Evolutionary conservation across 2,113 vertebrate genomes (phyloP).

Genomic region (Phodopus roborovskii): DNA sequence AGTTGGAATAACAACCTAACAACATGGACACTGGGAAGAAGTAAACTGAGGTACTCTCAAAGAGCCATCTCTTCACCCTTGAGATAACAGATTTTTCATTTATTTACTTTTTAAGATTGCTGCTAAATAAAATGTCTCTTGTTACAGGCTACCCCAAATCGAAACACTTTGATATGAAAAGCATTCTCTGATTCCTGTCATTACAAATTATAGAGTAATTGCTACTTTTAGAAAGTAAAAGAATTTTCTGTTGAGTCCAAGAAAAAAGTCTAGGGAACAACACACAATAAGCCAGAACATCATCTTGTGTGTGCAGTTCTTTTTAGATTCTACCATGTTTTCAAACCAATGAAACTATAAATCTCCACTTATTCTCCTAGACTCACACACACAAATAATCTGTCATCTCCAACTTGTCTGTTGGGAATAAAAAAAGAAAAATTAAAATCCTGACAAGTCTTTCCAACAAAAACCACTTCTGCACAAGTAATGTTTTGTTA

Average conservation of each 20-base stretch:
- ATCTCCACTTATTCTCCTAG: not conserved
- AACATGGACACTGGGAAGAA: not conserved
- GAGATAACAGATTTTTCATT: not conserved
- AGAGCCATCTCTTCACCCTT: not conserved
- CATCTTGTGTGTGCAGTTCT: not conserved
- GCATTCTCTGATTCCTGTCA: not conserved
- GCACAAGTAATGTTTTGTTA: conserved; percentile 9
- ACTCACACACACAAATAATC: not conserved
- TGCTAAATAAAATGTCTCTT: conserved; percentile 47
- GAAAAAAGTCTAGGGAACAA: not conserved
- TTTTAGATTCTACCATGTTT: not conserved
- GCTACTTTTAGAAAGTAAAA: conserved; percentile 47
- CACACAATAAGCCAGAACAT: conserved; percentile 8
- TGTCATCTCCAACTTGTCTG: conserved; percentile 1
- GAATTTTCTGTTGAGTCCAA: not conserved
- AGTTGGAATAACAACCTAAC: not conserved
- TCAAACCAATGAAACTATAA: conserved; percentile 42
- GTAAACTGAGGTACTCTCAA: not conserved
- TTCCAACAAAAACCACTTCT: conserved; percentile 44
- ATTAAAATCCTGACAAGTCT: conserved; percentile 32
- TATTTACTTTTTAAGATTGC: conserved; percentile 39
- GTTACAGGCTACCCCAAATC: not conserved
- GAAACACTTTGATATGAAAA: conserved; percentile 32
- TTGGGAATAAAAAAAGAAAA: not conserved
- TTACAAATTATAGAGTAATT: conserved; percentile 7